Evolutionary conservation across 2,113 vertebrate species (phyloP), one percentile per base, ranked within the genome.

Genomic region (Atrichornis clamosus): DNA sequence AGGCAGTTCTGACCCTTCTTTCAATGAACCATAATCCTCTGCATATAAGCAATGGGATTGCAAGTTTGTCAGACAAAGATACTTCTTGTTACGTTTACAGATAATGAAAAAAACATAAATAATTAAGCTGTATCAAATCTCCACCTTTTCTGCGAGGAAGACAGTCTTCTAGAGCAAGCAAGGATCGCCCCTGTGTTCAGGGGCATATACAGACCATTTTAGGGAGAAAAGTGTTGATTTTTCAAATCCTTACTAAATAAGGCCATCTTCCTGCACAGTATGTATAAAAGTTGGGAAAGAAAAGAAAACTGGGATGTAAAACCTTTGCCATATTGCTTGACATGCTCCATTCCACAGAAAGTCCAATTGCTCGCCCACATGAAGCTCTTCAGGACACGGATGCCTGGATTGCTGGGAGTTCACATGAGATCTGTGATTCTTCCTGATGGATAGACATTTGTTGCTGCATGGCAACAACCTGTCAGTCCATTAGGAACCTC

Each of bases 331-430:
- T 18, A 9, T 33, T 2, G 0, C 27, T 58, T 27, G 27, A 44
- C 2, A 1, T 18, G 18, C 16, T 86, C 37, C 41, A 44, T 49
- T 75, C 53, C 39, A 72, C 24, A 49, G n/a, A 28, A 52, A 74
- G 39, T 0, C 32, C 65, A 68, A 55, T 7, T 15, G 2, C 7
- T n/a, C 2, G 0, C 18, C 8, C 19, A 26, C 4, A 1, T 7
- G 13, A 67, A 82, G 35, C 10, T 58, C 39, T 42, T 64, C 22
- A 47, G 39, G 62, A 67, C 46, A 23, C 32, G 10, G 69, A 49
- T 23, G 59, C 47, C 35, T 79, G 55, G 39, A 7, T n/a, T 27
- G 23, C 3, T 53, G 15, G 50, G 84, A 64, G 23, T 30, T 46
- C 20, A 24, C 2, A 0, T 8, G 26, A 55, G 27, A 46, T 7